phyloP scores from a whole-genome alignment of 2,888 invertebrate genomes.

The Melieria omissa region DNA sequence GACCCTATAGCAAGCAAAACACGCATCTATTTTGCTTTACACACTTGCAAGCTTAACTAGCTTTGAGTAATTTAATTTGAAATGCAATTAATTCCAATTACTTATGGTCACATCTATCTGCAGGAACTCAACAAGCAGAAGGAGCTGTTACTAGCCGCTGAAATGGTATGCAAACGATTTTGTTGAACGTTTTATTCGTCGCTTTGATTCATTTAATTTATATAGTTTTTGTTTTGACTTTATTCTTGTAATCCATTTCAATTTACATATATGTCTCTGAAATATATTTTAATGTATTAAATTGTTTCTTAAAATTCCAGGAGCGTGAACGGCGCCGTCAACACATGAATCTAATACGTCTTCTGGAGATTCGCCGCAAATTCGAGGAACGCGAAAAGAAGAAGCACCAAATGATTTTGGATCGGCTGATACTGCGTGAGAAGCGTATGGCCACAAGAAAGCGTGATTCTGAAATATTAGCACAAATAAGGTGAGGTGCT shows the following conservation, averaged over 20 bases:
- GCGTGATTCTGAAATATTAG: conserved; percentile 76
- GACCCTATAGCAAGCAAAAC: background rate
- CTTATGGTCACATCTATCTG: conserved; percentile 79
- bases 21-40: conserved; percentile 7
- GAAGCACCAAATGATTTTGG: conserved; percentile 77
- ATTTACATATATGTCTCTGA: background rate
- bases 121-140: conserved; percentile 90
- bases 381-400: conserved; percentile 86
- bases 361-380: conserved; percentile 85
- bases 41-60: background rate
- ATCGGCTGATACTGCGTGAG: conserved; percentile 86
- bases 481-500: conserved; percentile 70
- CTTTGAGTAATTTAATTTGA: too few relatives aligned
- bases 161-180: conserved; percentile 72
- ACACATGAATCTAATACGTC: conserved; percentile 89
- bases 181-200: background rate
- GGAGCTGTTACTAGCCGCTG: conserved; percentile 84
- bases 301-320: conserved; percentile 65
- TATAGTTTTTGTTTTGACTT: background rate
- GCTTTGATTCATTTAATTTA: background rate
- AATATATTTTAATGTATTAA: background rate
- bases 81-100: background rate
- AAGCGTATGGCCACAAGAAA: conserved; percentile 80
- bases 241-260: background rate
- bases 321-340: conserved; percentile 90